Evolutionary conservation across 2,888 invertebrate species (phyloP).

Genomic region (Sesia bembeciformis): DNA sequence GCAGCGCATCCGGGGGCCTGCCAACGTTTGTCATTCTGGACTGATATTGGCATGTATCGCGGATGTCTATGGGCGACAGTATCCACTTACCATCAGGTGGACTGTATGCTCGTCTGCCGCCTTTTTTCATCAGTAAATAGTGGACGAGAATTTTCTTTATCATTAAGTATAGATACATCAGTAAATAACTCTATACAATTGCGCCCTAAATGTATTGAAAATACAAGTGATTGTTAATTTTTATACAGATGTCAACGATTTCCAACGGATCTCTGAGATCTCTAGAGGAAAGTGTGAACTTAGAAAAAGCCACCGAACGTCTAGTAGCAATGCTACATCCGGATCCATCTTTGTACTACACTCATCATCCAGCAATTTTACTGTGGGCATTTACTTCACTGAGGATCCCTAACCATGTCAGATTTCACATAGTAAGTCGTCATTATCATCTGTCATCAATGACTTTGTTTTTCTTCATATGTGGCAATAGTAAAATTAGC

Average conservation of each 20-base stretch:
- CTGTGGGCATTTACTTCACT: constrained; percentile 56
- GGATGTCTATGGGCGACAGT: too few species aligned
- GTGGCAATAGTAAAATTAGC: too few species aligned
- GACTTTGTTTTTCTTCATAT: too few species aligned
- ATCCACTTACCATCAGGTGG: too few species aligned
- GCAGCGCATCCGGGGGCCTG: too few species aligned
- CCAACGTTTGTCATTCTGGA: too few species aligned
- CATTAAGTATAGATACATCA: too few species aligned
- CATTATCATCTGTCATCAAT: neutral
- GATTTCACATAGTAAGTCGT: constrained; percentile 44
- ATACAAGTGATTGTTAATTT: neutral
- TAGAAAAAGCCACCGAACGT: constrained; percentile 54
- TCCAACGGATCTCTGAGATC: constrained; percentile 45
- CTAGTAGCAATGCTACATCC: constrained; percentile 41
- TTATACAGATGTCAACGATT: constrained; percentile 51
- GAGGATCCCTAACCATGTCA: constrained; percentile 39
- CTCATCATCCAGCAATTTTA: constrained; percentile 56
- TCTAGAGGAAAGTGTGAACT: constrained; percentile 42
- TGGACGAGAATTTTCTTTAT: too few species aligned
- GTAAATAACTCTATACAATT: neutral
- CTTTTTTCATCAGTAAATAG: too few species aligned
- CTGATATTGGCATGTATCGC: too few species aligned
- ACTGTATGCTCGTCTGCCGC: too few species aligned
- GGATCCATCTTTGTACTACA: constrained; percentile 44
- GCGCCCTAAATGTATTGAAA: too few species aligned